Evolutionary conservation across 1,140 invertebrate genomes (phyloP).

Genomic region (Drosophila bifasciata): DNA sequence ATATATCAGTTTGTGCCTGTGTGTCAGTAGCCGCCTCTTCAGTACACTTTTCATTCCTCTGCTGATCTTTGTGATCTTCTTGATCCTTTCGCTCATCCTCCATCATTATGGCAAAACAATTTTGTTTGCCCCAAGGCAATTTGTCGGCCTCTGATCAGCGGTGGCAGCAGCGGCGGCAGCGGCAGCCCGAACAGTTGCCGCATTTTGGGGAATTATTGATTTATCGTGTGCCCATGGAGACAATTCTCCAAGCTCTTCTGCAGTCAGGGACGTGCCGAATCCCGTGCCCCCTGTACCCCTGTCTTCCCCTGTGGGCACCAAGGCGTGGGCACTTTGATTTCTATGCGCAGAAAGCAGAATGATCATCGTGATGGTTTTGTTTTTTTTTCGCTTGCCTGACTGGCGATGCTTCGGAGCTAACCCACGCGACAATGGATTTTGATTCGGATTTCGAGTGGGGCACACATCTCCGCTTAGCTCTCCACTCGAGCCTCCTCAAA

Average conservation of each 20-base stretch:
- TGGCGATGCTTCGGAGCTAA: conserved; percentile 1
- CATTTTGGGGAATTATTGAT: conserved; percentile 69
- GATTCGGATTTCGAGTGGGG: conserved; percentile 18
- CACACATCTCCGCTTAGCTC: conserved; percentile 2
- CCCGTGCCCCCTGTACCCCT: background rate
- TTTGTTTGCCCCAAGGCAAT: conserved; percentile 19
- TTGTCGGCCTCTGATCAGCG: conserved; percentile 12
- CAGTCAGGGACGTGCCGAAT: background rate
- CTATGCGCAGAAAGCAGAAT: conserved; percentile 13
- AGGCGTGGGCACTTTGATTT: conserved; percentile 40
- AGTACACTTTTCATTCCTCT: background rate
- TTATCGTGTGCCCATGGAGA: conserved; percentile 47
- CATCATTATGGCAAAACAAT: background rate
- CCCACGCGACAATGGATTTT: conserved; percentile 33
- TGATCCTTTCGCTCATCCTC: conserved; percentile 9
- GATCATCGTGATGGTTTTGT: conserved; percentile 40
- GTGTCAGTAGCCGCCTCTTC: too few species aligned
- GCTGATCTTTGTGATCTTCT: background rate
- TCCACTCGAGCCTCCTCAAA: background rate
- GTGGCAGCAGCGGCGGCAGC: conserved; percentile 5
- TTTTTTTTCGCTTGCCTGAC: conserved; percentile 7
- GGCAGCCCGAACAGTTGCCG: conserved; percentile 52
- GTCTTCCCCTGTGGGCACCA: conserved; percentile 13
- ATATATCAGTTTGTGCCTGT: too few species aligned
- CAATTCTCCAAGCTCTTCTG: conserved; percentile 25